A percentile compares a stretch with the other conserved stretches of the same genome.
phyloP scores from a whole-genome alignment of 2,888 invertebrate species.

The Pyrgus malvae region DNA sequence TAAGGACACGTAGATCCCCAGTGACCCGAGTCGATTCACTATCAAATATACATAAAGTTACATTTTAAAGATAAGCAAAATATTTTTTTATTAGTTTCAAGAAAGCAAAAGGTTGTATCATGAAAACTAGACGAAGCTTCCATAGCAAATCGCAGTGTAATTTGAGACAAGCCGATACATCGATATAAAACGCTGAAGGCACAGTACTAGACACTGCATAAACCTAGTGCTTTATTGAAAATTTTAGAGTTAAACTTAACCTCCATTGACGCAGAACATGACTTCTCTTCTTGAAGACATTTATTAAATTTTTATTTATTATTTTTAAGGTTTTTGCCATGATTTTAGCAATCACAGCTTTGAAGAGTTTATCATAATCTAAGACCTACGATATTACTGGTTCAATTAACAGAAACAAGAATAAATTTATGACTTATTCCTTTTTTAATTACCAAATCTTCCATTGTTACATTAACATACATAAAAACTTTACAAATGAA shows the following conservation, averaged over 20 bases:
- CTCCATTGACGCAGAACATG: constrained; percentile 76
- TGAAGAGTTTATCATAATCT: too few species aligned
- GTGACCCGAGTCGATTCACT: constrained; percentile 59
- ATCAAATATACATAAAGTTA: constrained; percentile 79
- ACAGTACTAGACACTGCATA: constrained; percentile 32
- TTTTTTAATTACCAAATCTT: too few species aligned
- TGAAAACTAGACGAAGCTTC: constrained; percentile 30
- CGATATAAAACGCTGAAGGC: constrained; percentile 32
- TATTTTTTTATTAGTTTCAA: constrained; percentile 57
- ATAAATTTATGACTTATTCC: too few species aligned
- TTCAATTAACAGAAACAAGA: too few species aligned
- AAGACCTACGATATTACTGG: too few species aligned
- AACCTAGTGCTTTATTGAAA: constrained; percentile 77
- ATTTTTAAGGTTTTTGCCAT: too few species aligned
- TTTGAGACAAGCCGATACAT: constrained; percentile 22
- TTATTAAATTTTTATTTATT: background rate
- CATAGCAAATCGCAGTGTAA: constrained; percentile 19
- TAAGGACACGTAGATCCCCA: constrained; percentile 72
- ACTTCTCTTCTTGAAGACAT: constrained; percentile 43
- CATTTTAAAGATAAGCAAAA: constrained; percentile 64
- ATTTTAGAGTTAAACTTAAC: constrained; percentile 50
- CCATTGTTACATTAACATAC: too few species aligned
- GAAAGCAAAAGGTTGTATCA: constrained; percentile 69
- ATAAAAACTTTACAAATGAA: too few species aligned
- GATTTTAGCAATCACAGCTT: too few species aligned